Evolutionary conservation across 2,888 invertebrate species (phyloP).

Genomic region (Ephialtes manifestator): DNA sequence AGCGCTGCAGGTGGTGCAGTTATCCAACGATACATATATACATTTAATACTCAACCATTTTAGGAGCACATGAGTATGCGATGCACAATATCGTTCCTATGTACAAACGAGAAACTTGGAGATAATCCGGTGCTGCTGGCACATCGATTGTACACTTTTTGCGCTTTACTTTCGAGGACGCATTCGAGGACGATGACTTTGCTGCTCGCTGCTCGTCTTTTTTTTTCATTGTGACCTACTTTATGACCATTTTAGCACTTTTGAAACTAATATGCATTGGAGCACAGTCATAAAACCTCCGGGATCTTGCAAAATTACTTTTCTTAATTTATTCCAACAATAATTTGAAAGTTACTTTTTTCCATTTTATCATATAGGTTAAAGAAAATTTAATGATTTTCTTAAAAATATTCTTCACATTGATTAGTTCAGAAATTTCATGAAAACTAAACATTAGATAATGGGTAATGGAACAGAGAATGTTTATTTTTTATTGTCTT

Average conservation of each 20-base stretch:
- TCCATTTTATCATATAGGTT: too few species aligned
- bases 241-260: not conserved
- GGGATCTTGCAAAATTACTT: not conserved
- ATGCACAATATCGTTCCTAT: not conserved
- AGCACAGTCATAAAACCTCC: too few species aligned
- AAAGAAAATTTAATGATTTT: too few species aligned
- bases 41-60: constrained; percentile 11
- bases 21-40: constrained; percentile 8
- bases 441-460: too few species aligned
- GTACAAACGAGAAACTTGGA: not conserved
- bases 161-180: not conserved
- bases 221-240: constrained; percentile 13
- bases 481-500: too few species aligned
- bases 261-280: too few species aligned
- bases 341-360: constrained; percentile 3
- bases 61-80: constrained; percentile 5
- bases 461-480: too few species aligned
- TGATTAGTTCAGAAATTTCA: too few species aligned
- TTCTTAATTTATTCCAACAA: constrained; percentile 6
- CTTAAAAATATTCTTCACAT: not conserved
- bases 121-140: constrained; percentile 15
- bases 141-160: constrained; percentile 12
- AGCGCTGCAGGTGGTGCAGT: constrained; percentile 47
- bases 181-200: constrained; percentile 62
- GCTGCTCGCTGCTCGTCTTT: constrained; percentile 54